These are phyloP conservation scores for Spheniscus humboldti DNA, from an alignment of 2,797 vertebrate species.

Conservation along the genomic window DNA sequence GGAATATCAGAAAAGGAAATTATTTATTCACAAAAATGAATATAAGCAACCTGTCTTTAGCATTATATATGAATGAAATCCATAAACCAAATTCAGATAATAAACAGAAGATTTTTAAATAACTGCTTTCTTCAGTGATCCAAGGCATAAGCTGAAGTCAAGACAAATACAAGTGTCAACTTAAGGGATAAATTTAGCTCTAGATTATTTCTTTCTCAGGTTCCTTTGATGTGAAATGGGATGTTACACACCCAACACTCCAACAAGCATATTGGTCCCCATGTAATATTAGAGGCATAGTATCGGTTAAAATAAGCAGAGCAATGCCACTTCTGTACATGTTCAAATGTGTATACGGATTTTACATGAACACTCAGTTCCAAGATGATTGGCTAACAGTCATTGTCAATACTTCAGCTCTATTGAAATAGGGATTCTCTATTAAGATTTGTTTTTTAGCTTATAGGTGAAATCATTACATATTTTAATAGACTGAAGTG, in stretches of 20 bases:
- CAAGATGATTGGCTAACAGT: not conserved
- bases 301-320: not conserved
- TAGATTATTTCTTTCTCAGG: not conserved
- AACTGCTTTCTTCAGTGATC: not conserved
- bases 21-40: not conserved
- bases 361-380: slow-evolving; percentile 10
- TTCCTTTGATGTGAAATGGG: not conserved
- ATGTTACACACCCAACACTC: not conserved
- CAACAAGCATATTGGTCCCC: not conserved
- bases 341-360: not conserved
- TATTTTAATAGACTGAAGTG: not conserved
- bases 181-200: not conserved
- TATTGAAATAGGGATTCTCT: not conserved
- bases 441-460: not conserved
- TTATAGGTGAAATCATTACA: not conserved
- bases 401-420: not conserved
- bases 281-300: not conserved
- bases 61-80: not conserved
- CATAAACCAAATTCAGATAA: not conserved
- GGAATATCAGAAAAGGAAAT: not conserved
- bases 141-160: not conserved
- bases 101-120: not conserved
- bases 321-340: not conserved
- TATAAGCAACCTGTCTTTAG: not conserved
- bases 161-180: not conserved